phyloP scores from a whole-genome alignment of 2,888 invertebrate genomes.

The Calameuta pallipes region DNA sequence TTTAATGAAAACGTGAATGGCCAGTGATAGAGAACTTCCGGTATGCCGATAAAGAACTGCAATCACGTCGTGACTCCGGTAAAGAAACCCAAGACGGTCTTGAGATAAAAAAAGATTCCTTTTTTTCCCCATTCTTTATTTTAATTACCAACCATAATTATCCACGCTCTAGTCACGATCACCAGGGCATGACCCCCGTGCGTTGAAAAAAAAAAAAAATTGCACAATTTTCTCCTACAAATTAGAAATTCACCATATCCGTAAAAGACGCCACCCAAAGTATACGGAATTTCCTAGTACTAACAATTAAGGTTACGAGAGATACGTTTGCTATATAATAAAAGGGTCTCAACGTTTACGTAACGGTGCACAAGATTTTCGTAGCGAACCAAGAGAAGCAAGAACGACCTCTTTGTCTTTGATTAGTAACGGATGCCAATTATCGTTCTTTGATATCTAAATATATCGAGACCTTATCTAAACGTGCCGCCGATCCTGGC shows the following conservation, averaged over 20 bases:
- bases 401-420: not conserved
- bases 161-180: not conserved
- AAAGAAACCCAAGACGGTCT: not conserved
- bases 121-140: not conserved
- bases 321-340: not conserved
- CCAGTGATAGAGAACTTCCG: constrained; percentile 44
- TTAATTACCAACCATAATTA: not conserved
- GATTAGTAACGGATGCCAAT: constrained; percentile 23
- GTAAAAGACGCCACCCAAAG: not conserved
- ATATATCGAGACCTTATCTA: constrained; percentile 16
- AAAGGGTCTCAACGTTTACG: not conserved
- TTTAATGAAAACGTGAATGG: constrained; percentile 37
- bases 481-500: not conserved
- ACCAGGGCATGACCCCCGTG: not conserved
- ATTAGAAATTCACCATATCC: not conserved
- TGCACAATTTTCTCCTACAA: not conserved
- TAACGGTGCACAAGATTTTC: not conserved
- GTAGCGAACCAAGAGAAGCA: not conserved
- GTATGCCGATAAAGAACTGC: constrained; percentile 29
- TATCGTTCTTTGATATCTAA: constrained; percentile 36
- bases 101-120: no score
- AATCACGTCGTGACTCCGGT: constrained; percentile 27
- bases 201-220: not conserved
- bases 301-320: not conserved
- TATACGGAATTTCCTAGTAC: not conserved